Base-by-base conservation (phyloP, 2,113 vertebrate species). In the Zosterops pallidus region DNA sequence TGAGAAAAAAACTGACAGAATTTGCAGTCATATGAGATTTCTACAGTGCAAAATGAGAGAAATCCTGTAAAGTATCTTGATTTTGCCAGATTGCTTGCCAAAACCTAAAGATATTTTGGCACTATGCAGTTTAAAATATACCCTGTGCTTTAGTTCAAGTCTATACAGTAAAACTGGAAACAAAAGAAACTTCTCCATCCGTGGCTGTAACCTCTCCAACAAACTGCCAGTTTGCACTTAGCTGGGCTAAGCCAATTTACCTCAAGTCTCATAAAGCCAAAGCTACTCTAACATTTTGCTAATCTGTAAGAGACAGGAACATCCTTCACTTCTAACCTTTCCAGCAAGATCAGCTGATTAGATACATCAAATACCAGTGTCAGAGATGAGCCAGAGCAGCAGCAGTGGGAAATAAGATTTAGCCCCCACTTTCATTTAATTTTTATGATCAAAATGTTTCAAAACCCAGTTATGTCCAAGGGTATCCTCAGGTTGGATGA, bases 251-350 rank as follows among this genome's bases (percentile, higher is more conserved):
- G 52, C 55, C 82, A 91, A 90, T 94, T 94, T 88, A 72, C 75
- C 76, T 94, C 79, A 80, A 79, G 75, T 67, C 87, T 90, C n/a
- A 63, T 88, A 88, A 90, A 70, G 55, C 74, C 84, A 89, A 94
- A 95, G 64, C 79, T 70, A 59, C 87, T 90, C 39, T 62, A 92
- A 70, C 11, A 12, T 91, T 97, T 88, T 80, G 85, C 90, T 95
- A 90, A 94, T 90, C 78, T 91, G 82, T 88, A 79, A 74, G 33
- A 77, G 91, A 90, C 91, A 95, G 79, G 79, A 93, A 80, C 87
- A 95, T 92, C 82, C 71, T 86, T 95, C 85, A 90, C 90, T 96
- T 95, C 83, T 94, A 90, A 95, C 82, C 93, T 95, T 95, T 95
- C 90, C 63, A 83, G 82, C 85, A 86, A 17, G 85, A 96, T 92